phyloP scores from a whole-genome alignment of 92 coral and sea anemone genomes.

The Anthopleura xanthogrammica region DNA sequence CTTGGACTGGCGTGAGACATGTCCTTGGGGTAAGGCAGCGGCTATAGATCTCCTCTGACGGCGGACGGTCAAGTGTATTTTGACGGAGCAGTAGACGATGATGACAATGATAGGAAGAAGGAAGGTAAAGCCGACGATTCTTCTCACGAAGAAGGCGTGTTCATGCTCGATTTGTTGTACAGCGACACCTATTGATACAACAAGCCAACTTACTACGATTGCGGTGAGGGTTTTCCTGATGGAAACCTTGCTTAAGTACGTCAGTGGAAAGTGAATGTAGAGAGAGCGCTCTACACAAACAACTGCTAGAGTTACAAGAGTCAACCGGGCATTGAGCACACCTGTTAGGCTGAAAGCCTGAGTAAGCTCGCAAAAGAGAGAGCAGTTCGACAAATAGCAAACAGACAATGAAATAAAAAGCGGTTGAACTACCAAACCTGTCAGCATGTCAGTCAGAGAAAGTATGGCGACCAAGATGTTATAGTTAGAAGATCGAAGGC shows the following conservation, averaged over 20 bases:
- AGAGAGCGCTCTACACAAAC: slow-evolving; percentile 13
- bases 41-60: not conserved
- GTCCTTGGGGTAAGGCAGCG: not conserved
- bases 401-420: not conserved
- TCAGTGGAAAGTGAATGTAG: slow-evolving; percentile 1
- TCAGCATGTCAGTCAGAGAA: slow-evolving; percentile 7
- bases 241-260: not conserved
- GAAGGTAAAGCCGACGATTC: not conserved
- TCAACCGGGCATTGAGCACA: not conserved
- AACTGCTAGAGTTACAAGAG: not conserved
- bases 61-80: not conserved
- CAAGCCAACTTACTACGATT: not conserved
- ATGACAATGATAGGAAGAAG: not conserved
- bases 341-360: not conserved
- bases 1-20: not conserved
- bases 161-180: not conserved
- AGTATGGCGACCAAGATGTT: slow-evolving; percentile 20
- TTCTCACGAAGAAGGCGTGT: not conserved
- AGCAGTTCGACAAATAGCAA: not conserved
- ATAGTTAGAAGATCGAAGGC: slow-evolving; percentile 16
- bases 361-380: not conserved
- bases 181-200: not conserved
- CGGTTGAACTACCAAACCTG: slow-evolving; percentile 16
- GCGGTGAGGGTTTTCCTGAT: not conserved
- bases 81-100: not conserved